Base-by-base conservation (phyloP, 2,797 vertebrate species). In the Nasua narica region DNA sequence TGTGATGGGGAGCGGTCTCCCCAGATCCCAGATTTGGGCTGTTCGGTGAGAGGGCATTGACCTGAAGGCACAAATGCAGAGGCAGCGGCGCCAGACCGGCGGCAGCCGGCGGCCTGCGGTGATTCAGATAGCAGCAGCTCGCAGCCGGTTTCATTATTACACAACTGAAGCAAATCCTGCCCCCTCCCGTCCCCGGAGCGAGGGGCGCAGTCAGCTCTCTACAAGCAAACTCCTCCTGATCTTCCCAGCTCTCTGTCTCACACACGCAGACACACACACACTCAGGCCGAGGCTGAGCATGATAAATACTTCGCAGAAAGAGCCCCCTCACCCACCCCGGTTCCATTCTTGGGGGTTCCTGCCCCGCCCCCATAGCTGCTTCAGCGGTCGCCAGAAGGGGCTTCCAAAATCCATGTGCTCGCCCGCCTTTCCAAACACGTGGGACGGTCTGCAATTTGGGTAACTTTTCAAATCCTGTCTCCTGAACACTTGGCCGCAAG, bases 381-480 rank as follows among this genome's bases (percentile, higher is more conserved):
- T 65, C 27, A 15, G 46, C 32, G 52, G n/a, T 2, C 40, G 23
- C 46, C 92, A 85, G 83, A 27, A 95, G 83, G 32, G 90, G 21
- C 60, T 32, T 89, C 37, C 70, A 14, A 43, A 77, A 9, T 21
- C 67, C 76, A 19, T 29, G n/a, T 13, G 52, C 27, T 77, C 15
- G 7, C 32, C 23, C 54, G 50, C 83, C 60, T 76, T 14, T 25
- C 37, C 60, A 70, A 86, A 91, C 83, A 84, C 89, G 25, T 21
- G 52, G 82, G 74, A 29, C 12, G 4, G 54, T 29, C 32, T 91
- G 94, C 72, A 60, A 37, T 62, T 56, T 54, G 40, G 54, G 72
- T 94, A 98, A 98, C 98, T 98, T 98, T 97, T 76, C 70, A 92
- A 50, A 14, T 50, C 0, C 91, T 78, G 85, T 86, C 87, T 87